A percentile compares a stretch with the other conserved stretches of the same genome.
Evolutionary conservation across 2,797 vertebrate species (phyloP).

Genomic region (Argyrosomus regius): DNA sequence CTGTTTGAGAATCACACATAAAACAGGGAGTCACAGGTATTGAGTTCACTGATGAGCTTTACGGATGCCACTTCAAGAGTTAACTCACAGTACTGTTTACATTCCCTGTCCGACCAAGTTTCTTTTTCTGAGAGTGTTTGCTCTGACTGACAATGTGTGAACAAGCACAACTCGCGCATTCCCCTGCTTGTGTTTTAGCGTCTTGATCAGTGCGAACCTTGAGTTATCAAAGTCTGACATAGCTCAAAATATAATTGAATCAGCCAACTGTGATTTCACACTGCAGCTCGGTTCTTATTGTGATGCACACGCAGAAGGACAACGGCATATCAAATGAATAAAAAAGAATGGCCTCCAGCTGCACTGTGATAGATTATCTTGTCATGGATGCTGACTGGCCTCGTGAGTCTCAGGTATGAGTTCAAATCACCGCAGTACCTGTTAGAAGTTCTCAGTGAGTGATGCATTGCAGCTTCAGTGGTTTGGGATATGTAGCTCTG

Average conservation of each 20-base stretch:
- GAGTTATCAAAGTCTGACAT: conserved; percentile 7
- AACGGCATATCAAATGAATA: not conserved
- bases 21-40: not conserved
- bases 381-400: conserved; percentile 15
- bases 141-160: not conserved
- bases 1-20: not conserved
- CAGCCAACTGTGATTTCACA: not conserved
- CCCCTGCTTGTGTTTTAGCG: not conserved
- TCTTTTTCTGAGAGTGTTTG: not conserved
- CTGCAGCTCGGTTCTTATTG: not conserved
- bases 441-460: conserved; percentile 5
- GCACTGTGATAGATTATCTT: conserved; percentile 33
- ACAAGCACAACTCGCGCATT: not conserved
- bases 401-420: not conserved
- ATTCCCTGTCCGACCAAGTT: not conserved
- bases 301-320: conserved; percentile 5
- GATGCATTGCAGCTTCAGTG: not conserved
- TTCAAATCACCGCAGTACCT: not conserved
- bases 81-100: not conserved
- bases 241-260: conserved; percentile 15
- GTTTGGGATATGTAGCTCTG: not conserved
- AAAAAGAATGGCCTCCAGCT: not conserved
- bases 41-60: not conserved
- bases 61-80: not conserved
- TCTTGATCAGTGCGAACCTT: not conserved